A percentile compares a stretch with the other conserved stretches of the same genome.
These are phyloP conservation scores for Melanotaenia duboulayi DNA, from an alignment of 2,113 vertebrate genomes.

Conservation along the genomic window DNA sequence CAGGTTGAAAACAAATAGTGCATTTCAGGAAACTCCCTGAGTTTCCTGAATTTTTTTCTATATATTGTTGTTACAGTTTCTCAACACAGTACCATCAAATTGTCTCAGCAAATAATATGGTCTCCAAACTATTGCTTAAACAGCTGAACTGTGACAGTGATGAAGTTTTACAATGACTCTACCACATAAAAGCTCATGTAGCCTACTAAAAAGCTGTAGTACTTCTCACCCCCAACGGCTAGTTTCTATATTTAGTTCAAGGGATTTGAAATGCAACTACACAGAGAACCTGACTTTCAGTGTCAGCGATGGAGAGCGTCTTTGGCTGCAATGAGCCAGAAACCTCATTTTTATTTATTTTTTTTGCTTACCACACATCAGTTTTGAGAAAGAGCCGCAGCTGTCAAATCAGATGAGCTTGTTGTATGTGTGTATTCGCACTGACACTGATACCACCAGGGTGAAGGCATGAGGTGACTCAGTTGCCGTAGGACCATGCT, in stretches of 20 bases:
- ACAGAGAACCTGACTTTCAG: constrained; percentile 25
- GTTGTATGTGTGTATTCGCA: constrained; percentile 12
- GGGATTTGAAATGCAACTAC: constrained; percentile 52
- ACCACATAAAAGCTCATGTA: constrained; percentile 36
- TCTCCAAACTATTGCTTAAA: constrained; percentile 49
- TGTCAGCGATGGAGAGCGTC: constrained; percentile 16
- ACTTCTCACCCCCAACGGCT: constrained; percentile 40
- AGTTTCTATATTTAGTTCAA: constrained; percentile 57
- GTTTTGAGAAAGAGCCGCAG: constrained; percentile 10
- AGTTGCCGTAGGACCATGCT: constrained; percentile 56
- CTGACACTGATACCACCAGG: constrained; percentile 34
- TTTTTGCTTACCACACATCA: neutral
- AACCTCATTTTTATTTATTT: constrained; percentile 11
- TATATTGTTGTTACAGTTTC: neutral
- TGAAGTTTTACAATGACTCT: constrained; percentile 39
- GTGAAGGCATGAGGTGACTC: constrained; percentile 46
- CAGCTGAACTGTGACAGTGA: constrained; percentile 60
- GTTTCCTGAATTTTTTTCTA: neutral
- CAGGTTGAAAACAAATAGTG: constrained; percentile 19
- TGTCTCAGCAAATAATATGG: constrained; percentile 42
- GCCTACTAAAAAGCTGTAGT: constrained; percentile 55
- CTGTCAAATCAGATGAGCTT: constrained; percentile 22
- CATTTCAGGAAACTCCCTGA: constrained; percentile 16
- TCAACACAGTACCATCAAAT: constrained; percentile 12
- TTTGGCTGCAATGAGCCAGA: neutral